Evolutionary conservation across 2,113 vertebrate genomes (phyloP).

Genomic region (Crypturellus undulatus): DNA sequence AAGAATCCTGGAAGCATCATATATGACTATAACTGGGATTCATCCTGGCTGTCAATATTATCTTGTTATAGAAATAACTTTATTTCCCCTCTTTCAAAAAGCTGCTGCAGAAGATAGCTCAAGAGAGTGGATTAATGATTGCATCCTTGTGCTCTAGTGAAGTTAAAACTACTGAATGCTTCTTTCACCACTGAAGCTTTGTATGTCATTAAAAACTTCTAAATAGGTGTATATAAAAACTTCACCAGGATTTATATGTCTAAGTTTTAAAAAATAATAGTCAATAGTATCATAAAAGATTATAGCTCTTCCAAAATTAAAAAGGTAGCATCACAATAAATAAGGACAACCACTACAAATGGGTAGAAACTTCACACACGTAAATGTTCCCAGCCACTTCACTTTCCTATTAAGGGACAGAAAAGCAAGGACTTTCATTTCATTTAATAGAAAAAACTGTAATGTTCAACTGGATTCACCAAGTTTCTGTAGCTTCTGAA

Average conservation of each 20-base stretch:
- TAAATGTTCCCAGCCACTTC: not conserved
- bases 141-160: slow-evolving; percentile 22
- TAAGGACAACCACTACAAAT: slow-evolving; percentile 19
- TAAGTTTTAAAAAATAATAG: not conserved
- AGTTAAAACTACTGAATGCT: not conserved
- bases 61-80: slow-evolving; percentile 29
- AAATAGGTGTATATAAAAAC: slow-evolving; percentile 54
- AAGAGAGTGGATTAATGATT: slow-evolving; percentile 41
- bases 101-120: not conserved
- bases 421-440: not conserved
- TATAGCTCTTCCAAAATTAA: slow-evolving; percentile 38
- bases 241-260: slow-evolving; percentile 40
- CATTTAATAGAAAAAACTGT: not conserved
- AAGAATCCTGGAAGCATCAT: not conserved
- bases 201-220: slow-evolving; percentile 42
- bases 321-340: slow-evolving; percentile 46
- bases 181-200: not conserved
- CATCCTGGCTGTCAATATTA: not conserved
- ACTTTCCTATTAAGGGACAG: not conserved
- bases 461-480: not conserved
- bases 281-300: slow-evolving; percentile 16
- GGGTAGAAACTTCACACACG: not conserved
- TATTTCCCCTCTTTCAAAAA: slow-evolving; percentile 7
- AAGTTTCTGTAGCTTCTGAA: not conserved
- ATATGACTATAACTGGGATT: not conserved